phyloP scores from a whole-genome alignment of 2,797 vertebrate species.

The Lepilemur septentrionalis region DNA sequence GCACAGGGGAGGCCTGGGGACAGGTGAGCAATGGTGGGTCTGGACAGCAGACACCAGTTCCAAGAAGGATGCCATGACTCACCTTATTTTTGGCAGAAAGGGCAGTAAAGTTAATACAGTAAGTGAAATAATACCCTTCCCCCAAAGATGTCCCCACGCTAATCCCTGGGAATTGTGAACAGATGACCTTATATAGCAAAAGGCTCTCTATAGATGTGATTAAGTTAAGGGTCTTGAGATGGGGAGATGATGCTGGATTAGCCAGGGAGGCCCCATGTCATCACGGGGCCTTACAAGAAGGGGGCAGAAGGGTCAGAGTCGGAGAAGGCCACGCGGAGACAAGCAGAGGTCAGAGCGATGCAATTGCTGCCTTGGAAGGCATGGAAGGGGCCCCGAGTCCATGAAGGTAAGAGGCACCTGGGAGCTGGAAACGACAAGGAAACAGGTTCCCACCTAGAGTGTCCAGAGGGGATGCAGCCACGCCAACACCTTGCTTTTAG shows the following conservation, averaged over 20 bases:
- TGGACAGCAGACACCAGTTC: not conserved
- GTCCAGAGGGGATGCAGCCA: not conserved
- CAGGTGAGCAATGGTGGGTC: fast-evolving
- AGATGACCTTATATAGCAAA: not conserved
- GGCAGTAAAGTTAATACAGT: not conserved
- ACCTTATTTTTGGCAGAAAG: no score
- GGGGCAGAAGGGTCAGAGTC: not conserved
- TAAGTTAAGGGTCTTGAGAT: not conserved
- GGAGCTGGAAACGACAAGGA: not conserved
- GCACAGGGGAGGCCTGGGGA: not conserved
- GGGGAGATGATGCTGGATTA: no score
- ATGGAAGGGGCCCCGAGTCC: not conserved
- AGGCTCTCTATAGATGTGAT: not conserved
- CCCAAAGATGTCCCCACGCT: not conserved
- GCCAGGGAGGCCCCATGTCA: not conserved
- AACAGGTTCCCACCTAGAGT: not conserved
- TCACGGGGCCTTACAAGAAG: not conserved
- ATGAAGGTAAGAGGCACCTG: not conserved
- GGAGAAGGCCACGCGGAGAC: not conserved
- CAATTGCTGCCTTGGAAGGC: not conserved
- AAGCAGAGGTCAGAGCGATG: not conserved
- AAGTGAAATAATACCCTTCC: not conserved
- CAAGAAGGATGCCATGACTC: not conserved
- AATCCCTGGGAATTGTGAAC: no score
- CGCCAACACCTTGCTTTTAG: not conserved